Conservation (phyloP, 2,113 vertebrate species). For the Salvelinus sp. region DNA sequence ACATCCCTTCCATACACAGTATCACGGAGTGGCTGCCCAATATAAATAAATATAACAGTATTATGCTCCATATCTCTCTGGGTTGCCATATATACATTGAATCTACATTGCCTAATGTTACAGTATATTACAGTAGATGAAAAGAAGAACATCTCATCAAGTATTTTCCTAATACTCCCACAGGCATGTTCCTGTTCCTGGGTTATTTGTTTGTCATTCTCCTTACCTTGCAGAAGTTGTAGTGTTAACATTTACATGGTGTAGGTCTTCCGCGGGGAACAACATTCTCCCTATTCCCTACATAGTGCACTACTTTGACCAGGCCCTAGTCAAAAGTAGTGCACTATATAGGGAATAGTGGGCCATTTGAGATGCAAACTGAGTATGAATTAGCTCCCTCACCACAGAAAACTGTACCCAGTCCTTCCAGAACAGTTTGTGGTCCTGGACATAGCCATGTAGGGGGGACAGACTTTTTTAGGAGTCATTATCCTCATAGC, state of each 20-base stretch:
- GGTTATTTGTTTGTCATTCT: conserved; percentile 18
- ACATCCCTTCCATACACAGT: not conserved
- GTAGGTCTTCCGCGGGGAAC: conserved; percentile 35
- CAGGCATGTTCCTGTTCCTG: not conserved
- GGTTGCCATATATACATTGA: not conserved
- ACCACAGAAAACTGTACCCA: conserved; percentile 32
- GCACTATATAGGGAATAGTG: no score
- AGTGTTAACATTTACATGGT: conserved; percentile 32
- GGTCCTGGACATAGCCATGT: conserved; percentile 47
- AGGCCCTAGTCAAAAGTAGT: no score
- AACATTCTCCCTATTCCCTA: conserved; percentile 2
- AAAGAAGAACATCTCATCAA: conserved; percentile 9
- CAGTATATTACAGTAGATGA: conserved; percentile 2
- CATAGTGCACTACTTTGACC: no score
- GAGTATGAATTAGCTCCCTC: conserved; percentile 42
- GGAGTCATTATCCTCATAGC: no score
- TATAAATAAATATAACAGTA: no score
- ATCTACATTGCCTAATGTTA: conserved; percentile 9
- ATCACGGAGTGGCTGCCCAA: not conserved
- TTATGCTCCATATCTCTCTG: no score
- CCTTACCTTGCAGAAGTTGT: conserved; percentile 27
- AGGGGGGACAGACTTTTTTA: conserved; percentile 35
- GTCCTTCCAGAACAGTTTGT: conserved; percentile 46
- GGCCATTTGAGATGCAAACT: no score
- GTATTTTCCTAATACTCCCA: conserved; percentile 25